Evolutionary conservation across 2,888 invertebrate genomes (phyloP), one percentile per base, ranked within the genome.

Genomic region (Macaria notata): DNA sequence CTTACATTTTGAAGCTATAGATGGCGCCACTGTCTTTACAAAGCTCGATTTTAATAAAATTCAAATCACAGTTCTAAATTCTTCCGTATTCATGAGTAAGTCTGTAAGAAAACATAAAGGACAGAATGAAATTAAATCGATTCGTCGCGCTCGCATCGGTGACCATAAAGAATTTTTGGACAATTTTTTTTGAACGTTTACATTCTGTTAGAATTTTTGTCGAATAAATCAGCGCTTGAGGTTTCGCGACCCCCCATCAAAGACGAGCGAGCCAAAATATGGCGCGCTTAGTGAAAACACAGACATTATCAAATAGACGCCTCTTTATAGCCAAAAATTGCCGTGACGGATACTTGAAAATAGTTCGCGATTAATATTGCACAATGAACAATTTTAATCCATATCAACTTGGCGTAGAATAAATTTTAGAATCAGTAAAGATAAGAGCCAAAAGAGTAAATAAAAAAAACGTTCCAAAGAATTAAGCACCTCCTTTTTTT

Each of bases 161-260:
- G 61, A 69, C 72, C 85, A 81, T 90, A 88, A 89, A 86, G 79
- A 83, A 88, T 86, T 86, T 78, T 83, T 86, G 81, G 87, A 79
- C 84, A 86, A 83, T 86, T 83, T 76, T 76, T 78, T 65, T 65
- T 58, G 49, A 54, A 38, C 48, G 45, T 59, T 71, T 55, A 55
- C 54, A 33, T 54, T 44, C 54, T 70, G 75, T 83, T 86, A 87
- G 84, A 85, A 83, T 82, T 86, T 83, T 75, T 79, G 77, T 78
- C 80, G 56, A 74, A 78, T 86, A 88, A 88, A 87, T 88, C 84
- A 86, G 80, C 67, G 70, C 73, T 80, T 86, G 86, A 84, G 86
- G 85, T 88, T 86, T 84, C 66, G 84, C 74, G 81, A 84, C 59
- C 81, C 81, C 70, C 76, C 77, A 70, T 78, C 76, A 76, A 75